Base-by-base conservation (phyloP, 2,797 vertebrate species). In the Xenentodon cancila region DNA sequence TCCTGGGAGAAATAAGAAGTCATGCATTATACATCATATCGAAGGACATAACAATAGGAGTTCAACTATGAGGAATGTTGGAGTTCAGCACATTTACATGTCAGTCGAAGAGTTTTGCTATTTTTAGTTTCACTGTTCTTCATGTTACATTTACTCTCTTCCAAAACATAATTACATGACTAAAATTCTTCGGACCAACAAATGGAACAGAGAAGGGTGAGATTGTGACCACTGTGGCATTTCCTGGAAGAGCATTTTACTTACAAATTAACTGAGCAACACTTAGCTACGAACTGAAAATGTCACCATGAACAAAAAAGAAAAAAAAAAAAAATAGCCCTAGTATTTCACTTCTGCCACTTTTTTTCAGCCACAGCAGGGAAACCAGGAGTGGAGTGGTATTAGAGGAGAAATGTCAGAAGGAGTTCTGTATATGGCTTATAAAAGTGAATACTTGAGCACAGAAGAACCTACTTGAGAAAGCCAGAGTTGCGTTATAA, bases 351-450 rank as follows among this genome's bases (percentile, higher is more conserved):
- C 79, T 69, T 61, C 49, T 60, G 47, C 51, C 43, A 30, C 37
- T 79, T 84, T 84, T 73, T 82, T 75, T 62, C 76, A 79, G 55
- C 55, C 32, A 5, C 48, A 34, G 77, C 42, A 7, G 47, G 51
- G 32, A 59, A 64, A 53, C 25, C 19, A 51, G 63, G 56, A 75
- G 53, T n/a, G 44, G 68, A 37, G 54, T 68, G 59, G 65, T 76
- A 77, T 84, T 80, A 86, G 82, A 80, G 65, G 70, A 81, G 77
- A 92, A 93, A 92, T 93, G 92, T 93, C 91, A 93, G 90, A 84
- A 83, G 84, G 73, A 67, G 68, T 65, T 90, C 75, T 80, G 77
- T 80, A 84, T 82, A 68, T 43, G 64, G 64, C 75, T 75, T 78
- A 79, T 90, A 74, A 87, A 87, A 88, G 75, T 2, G 19, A 69